A percentile compares a stretch with the other conserved stretches of the same genome.
Evolutionary conservation across 2,888 invertebrate species (phyloP).

Genomic region (Rhagium mordax): DNA sequence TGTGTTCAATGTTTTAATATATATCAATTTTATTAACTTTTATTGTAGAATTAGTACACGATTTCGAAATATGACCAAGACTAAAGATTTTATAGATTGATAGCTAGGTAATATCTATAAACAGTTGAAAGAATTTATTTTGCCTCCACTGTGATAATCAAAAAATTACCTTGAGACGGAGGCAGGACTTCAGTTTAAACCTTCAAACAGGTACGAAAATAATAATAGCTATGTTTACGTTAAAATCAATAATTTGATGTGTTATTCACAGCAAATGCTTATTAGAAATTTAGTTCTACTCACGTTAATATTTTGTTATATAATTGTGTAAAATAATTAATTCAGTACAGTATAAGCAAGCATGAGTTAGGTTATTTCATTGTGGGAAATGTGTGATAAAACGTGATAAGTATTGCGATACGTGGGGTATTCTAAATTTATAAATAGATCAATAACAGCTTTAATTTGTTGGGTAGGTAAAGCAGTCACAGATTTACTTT

Average conservation of each 20-base stretch:
- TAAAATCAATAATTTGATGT: conserved; percentile 25
- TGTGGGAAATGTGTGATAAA: conserved; percentile 10
- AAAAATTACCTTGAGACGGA: conserved; percentile 21
- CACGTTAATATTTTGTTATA: conserved; percentile 18
- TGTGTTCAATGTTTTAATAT: conserved; percentile 40
- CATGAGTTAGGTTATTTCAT: neutral
- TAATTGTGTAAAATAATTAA: conserved; percentile 16
- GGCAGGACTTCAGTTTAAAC: conserved; percentile 7
- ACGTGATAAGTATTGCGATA: conserved; percentile 8
- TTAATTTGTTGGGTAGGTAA: neutral
- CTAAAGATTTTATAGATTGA: neutral
- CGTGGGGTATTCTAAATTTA: conserved; percentile 31
- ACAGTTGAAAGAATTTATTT: neutral
- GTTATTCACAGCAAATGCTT: neutral
- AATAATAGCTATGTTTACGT: conserved; percentile 17
- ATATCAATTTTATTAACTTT: neutral
- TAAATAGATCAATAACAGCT: conserved; percentile 32
- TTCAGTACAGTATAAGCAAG: neutral
- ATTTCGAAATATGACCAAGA: neutral
- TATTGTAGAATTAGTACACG: conserved; percentile 1
- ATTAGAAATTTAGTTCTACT: neutral
- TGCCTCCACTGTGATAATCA: conserved; percentile 18
- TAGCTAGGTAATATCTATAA: neutral
- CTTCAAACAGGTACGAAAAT: conserved; percentile 39
- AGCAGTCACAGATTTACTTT: neutral